phyloP scores from a whole-genome alignment of 2,113 vertebrate genomes.

The Marmota monax region DNA sequence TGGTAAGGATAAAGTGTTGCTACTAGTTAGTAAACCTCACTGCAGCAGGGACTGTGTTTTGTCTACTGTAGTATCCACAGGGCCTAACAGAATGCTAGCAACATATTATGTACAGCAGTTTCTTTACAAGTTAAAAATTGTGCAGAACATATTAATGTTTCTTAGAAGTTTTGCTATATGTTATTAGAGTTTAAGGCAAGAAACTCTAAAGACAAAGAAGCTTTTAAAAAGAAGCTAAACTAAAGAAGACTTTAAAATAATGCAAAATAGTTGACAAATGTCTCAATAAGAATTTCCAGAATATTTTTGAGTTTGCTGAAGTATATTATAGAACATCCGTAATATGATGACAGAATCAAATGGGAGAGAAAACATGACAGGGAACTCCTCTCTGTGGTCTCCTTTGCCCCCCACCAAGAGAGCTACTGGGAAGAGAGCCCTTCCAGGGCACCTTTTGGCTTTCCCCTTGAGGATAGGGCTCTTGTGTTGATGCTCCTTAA shows the following conservation, averaged over 20 bases:
- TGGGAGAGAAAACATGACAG: not conserved
- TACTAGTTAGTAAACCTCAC: not conserved
- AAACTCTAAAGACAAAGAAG: not conserved
- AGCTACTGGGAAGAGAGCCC: not conserved
- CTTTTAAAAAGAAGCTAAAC: not conserved
- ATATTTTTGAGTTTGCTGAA: not conserved
- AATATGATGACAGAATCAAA: not conserved
- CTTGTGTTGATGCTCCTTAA: not conserved
- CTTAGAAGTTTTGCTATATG: conserved; percentile 24
- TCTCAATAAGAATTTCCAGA: not conserved
- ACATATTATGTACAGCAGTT: not conserved
- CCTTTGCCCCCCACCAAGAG: not conserved
- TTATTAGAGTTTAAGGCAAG: conserved; percentile 26
- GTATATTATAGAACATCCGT: not conserved
- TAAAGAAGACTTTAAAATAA: not conserved
- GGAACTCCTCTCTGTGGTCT: not conserved
- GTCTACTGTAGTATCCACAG: not conserved
- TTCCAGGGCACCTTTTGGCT: not conserved
- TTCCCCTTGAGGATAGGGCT: not conserved
- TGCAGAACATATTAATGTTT: not conserved
- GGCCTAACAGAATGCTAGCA: not conserved
- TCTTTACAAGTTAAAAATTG: conserved; percentile 17
- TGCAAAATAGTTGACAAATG: not conserved
- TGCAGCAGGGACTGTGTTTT: not conserved
- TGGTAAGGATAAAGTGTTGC: not conserved